Percentiles rank a stretch among this genome's conserved stretches.
Conservation (phyloP, 23 tunicate genomes). For the Botrylloides violaceus region DNA sequence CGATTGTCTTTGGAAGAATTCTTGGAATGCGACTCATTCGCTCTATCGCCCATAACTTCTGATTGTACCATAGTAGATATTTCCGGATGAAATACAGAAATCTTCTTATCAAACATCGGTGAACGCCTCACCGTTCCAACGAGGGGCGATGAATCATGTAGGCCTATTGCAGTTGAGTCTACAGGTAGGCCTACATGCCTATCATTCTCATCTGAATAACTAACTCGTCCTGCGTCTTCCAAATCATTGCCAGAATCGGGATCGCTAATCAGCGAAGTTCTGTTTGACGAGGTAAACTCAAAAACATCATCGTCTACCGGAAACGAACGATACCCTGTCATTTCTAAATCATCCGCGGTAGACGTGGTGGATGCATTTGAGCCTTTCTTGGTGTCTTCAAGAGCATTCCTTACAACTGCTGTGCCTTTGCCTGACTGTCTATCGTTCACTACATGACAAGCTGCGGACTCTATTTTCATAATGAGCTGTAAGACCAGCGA, state of each 20-base stretch:
- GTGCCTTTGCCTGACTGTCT: too few species aligned
- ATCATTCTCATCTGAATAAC: neutral
- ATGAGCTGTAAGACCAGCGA: too few species aligned
- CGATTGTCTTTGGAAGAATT: neutral
- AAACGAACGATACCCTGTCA: conserved; percentile 11
- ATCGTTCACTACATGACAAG: too few species aligned
- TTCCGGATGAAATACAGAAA: neutral
- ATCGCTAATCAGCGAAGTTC: neutral
- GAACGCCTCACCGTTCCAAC: neutral
- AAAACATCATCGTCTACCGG: conserved; percentile 19
- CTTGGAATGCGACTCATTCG: neutral
- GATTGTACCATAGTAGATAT: neutral
- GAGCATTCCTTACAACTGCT: too few species aligned
- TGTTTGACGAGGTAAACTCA: neutral
- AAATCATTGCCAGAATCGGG: neutral
- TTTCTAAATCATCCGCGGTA: neutral
- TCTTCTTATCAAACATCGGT: neutral
- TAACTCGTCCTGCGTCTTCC: neutral
- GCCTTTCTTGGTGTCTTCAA: neutral
- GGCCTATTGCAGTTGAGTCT: too few species aligned
- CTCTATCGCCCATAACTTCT: neutral
- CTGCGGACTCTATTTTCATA: too few species aligned
- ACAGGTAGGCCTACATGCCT: too few species aligned
- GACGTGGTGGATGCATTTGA: neutral
- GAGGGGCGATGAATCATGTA: neutral